Percentiles rank a stretch among this genome's conserved stretches.
phyloP scores from a whole-genome alignment of 2,797 vertebrate species.

The Siniperca scherzeri region DNA sequence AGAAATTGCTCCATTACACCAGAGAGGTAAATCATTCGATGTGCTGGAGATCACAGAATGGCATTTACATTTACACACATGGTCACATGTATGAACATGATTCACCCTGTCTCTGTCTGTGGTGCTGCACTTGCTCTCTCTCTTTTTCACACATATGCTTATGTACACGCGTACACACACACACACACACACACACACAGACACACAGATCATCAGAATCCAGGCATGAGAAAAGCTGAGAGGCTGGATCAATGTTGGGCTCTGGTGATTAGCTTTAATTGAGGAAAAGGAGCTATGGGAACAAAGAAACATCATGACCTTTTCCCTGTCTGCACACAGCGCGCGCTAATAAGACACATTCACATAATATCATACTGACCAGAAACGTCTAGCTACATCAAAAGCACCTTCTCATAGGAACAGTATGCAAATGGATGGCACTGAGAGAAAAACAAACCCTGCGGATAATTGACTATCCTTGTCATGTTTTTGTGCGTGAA shows the following conservation, averaged over 20 bases:
- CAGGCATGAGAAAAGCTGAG: conserved; percentile 75
- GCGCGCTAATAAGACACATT: conserved; percentile 80
- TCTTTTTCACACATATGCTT: conserved; percentile 31
- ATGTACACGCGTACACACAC: neutral
- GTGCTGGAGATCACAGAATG: conserved; percentile 77
- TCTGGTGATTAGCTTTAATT: conserved; percentile 86
- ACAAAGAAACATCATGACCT: conserved; percentile 86
- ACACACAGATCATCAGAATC: conserved; percentile 54
- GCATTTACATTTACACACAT: conserved; percentile 78
- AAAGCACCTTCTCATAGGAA: conserved; percentile 75
- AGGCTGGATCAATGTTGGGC: conserved; percentile 84
- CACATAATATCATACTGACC: conserved; percentile 76
- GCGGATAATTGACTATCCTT: conserved; percentile 76
- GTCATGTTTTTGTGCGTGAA: conserved; percentile 77
- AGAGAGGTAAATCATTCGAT: conserved; percentile 85
- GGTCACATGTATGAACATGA: conserved; percentile 58
- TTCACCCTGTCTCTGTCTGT: conserved; percentile 37
- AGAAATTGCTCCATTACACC: conserved; percentile 86
- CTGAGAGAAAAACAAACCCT: conserved; percentile 79
- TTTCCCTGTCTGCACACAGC: conserved; percentile 75
- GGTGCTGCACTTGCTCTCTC: conserved; percentile 25
- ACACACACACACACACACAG: conserved; percentile 36
- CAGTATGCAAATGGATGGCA: conserved; percentile 74
- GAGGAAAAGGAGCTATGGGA: conserved; percentile 83
- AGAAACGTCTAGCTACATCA: conserved; percentile 69